These are phyloP conservation scores for Brachypalpus laphriformis DNA, from an alignment of 2,888 invertebrate species.

Conservation along the genomic window DNA sequence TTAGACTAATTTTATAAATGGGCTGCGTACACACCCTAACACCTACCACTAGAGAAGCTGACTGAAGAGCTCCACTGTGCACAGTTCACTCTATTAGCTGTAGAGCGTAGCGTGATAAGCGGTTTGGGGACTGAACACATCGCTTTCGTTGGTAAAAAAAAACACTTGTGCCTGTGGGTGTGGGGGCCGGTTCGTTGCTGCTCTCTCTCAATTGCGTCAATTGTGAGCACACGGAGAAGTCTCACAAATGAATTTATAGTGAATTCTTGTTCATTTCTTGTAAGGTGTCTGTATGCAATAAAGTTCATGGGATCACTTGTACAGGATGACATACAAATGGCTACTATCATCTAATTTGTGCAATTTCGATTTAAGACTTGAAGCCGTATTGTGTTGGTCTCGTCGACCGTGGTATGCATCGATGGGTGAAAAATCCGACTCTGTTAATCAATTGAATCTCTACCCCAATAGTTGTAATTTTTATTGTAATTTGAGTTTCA, in stretches of 20 bases:
- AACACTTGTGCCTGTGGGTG: neutral
- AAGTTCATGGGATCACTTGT: neutral
- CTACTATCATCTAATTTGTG: too few relatives aligned
- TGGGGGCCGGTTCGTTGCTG: slow-evolving; percentile 21
- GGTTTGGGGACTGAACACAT: neutral
- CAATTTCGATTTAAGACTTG: too few relatives aligned
- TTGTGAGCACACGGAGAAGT: neutral
- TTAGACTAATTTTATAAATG: neutral
- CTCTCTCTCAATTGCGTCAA: neutral
- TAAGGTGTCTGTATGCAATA: neutral
- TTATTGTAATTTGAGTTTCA: too few relatives aligned
- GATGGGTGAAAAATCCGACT: too few relatives aligned
- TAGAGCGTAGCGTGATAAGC: slow-evolving; percentile 11
- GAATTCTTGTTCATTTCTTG: neutral
- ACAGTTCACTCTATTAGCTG: neutral
- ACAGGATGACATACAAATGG: neutral
- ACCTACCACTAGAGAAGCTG: slow-evolving; percentile 25
- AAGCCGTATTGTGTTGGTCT: too few relatives aligned
- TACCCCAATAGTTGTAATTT: too few relatives aligned
- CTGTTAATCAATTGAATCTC: too few relatives aligned
- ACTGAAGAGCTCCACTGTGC: slow-evolving; percentile 20
- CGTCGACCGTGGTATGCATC: too few relatives aligned
- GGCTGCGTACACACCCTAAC: neutral
- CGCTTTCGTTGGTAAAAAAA: neutral
- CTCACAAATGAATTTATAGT: neutral